Percentiles rank a stretch among this genome's conserved stretches.
These are phyloP conservation scores for Pteronotus mesoamericanus DNA, from an alignment of 2,797 vertebrate genomes.

Conservation along the genomic window DNA sequence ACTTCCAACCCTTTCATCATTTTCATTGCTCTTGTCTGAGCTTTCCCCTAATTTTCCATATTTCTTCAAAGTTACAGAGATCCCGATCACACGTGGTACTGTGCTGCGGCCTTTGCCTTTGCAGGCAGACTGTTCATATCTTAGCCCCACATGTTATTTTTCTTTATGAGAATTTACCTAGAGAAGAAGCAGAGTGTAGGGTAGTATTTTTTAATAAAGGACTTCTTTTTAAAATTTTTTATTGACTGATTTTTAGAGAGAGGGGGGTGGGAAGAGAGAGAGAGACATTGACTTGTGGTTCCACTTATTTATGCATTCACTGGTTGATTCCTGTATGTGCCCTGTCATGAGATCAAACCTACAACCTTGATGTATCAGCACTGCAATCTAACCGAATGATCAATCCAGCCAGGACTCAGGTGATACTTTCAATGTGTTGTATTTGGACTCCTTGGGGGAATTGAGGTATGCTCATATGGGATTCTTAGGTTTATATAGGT, in stretches of 20 bases:
- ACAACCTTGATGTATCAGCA: background rate
- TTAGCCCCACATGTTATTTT: background rate
- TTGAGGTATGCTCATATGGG: background rate
- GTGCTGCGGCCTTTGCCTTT: background rate
- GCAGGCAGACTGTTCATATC: background rate
- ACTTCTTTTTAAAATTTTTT: background rate
- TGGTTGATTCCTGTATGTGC: background rate
- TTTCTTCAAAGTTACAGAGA: slow-evolving; percentile 33
- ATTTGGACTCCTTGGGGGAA: background rate
- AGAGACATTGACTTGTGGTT: background rate
- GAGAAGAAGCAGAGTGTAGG: background rate
- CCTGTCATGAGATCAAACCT: background rate
- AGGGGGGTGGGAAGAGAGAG: no score
- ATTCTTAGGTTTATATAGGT: background rate
- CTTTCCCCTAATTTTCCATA: background rate
- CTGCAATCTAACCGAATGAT: no score
- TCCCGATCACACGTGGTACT: background rate
- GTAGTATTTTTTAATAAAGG: background rate
- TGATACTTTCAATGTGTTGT: background rate
- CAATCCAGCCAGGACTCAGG: background rate
- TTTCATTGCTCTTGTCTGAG: slow-evolving; percentile 43
- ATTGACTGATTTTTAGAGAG: background rate
- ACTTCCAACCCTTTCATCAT: slow-evolving; percentile 29
- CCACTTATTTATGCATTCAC: background rate
- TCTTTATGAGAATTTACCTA: background rate